Percentiles rank a stretch among this genome's conserved stretches.
These are phyloP conservation scores for Spongia lamella DNA, from an alignment of 37 sponge, comb jelly and placozoan genomes.

Conservation along the genomic window DNA sequence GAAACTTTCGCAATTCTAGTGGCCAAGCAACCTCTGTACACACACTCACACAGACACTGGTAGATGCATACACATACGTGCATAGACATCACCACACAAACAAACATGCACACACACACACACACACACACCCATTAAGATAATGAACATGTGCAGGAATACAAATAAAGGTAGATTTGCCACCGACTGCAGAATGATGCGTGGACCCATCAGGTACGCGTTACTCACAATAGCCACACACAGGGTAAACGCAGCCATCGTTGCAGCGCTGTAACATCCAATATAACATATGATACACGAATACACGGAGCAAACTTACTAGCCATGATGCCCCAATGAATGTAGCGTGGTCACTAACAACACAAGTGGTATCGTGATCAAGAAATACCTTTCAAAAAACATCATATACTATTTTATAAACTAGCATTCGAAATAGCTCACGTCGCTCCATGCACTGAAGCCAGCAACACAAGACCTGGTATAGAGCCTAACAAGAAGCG, in stretches of 20 bases:
- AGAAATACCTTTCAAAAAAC: not conserved
- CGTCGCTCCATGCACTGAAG: conserved; percentile 50
- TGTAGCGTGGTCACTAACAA: no score
- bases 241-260: no score
- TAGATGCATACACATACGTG: no score
- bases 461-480: conserved; percentile 54
- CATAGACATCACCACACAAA: conserved; percentile 9
- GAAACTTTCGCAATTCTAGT: no score
- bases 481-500: conserved; percentile 41
- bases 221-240: no score
- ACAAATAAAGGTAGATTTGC: conserved; percentile 56
- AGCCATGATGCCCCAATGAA: no score
- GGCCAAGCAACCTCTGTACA: no score
- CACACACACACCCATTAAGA: conserved; percentile 30
- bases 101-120: conserved; percentile 10
- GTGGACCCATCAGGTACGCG: no score
- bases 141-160: conserved; percentile 53
- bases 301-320: no score
- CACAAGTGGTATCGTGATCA: not conserved
- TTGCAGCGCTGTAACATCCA: no score
- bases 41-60: conserved; percentile 1
- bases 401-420: not conserved
- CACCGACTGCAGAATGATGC: conserved; percentile 25
- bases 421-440: conserved; percentile 2
- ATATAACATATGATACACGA: no score